Evolutionary conservation across 23 tunicate species (phyloP).

Genomic region (Styela plicata): DNA sequence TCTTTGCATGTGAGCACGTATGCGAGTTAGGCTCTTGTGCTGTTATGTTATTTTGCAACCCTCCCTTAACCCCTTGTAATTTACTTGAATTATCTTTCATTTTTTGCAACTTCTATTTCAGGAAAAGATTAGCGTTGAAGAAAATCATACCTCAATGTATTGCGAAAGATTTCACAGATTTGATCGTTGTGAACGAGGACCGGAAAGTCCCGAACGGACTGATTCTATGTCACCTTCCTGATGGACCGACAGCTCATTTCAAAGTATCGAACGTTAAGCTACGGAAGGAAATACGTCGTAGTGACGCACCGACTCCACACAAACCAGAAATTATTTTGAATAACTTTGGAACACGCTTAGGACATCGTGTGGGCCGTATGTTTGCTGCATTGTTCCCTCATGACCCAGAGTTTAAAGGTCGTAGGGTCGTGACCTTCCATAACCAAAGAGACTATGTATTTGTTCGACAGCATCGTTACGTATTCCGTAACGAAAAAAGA

Average conservation of each 20-base stretch:
- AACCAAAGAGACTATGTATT: constrained; percentile 97
- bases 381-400: constrained; percentile 91
- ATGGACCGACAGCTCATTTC: constrained; percentile 98
- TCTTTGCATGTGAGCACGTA: too few species aligned
- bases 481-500: constrained; percentile 86
- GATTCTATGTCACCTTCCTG: constrained; percentile 77
- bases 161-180: constrained; percentile 80
- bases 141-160: constrained; percentile 89
- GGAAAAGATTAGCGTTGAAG: constrained; percentile 69
- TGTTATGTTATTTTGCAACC: too few species aligned
- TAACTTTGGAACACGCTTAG: constrained; percentile 86
- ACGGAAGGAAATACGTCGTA: constrained; percentile 55
- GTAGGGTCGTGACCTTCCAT: constrained; percentile 96
- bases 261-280: constrained; percentile 82
- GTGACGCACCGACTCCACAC: constrained; percentile 69
- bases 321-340: constrained; percentile 91
- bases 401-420: constrained; percentile 89
- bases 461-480: constrained; percentile 78
- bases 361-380: constrained; percentile 91
- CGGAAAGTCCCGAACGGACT: constrained; percentile 90
- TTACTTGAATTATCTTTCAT: too few species aligned
- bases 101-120: constrained; percentile 24
- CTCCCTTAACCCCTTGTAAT: too few species aligned
- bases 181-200: constrained; percentile 93
- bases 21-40: too few species aligned